Evolutionary conservation across 2,797 vertebrate species (phyloP).

Genomic region (Thripadectes ignobilis): DNA sequence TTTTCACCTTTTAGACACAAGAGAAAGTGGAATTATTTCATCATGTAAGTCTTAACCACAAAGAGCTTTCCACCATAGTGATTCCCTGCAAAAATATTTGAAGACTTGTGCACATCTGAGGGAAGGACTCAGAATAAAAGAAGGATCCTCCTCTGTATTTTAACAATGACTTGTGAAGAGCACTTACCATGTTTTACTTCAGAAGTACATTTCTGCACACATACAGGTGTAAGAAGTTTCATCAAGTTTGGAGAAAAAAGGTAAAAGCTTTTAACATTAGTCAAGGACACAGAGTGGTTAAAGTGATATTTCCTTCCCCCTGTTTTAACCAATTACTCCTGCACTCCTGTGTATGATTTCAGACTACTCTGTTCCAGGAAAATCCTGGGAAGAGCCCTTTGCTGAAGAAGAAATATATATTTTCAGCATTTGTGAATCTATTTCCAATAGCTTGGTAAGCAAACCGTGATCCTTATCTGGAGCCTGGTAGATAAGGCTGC

Average conservation of each 20-base stretch:
- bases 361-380: neutral
- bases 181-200: neutral
- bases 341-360: neutral
- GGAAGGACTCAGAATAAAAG: neutral
- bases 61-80: neutral
- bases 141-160: slow-evolving; percentile 33
- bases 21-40: neutral
- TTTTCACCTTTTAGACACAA: neutral
- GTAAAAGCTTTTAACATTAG: neutral
- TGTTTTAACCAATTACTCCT: neutral
- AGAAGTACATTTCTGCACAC: neutral
- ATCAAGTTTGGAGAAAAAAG: slow-evolving; percentile 12
- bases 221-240: neutral
- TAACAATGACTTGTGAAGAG: slow-evolving; percentile 38
- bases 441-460: neutral
- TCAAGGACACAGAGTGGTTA: neutral
- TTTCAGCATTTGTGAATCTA: neutral
- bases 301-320: neutral
- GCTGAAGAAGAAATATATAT: neutral
- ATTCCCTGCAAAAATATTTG: neutral
- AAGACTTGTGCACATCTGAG: slow-evolving; percentile 1
- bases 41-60: neutral
- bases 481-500: neutral
- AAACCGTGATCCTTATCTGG: neutral
- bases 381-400: neutral